A percentile compares a stretch with the other conserved stretches of the same genome.
Conservation (phyloP, 2,888 invertebrate genomes). For the Phortica okadai region DNA sequence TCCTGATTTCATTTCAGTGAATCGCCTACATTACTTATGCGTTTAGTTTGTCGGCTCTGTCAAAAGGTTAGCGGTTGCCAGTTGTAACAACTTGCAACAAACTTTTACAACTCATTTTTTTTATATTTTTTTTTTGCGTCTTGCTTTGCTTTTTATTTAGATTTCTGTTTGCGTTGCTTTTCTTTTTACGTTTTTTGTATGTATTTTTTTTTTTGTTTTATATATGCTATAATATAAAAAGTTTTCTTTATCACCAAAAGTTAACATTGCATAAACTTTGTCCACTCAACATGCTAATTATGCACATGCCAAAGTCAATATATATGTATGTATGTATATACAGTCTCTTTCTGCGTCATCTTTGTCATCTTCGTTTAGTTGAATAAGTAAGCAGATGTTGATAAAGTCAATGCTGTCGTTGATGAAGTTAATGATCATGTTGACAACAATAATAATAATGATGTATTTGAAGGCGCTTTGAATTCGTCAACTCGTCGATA, state of each 20-base stretch:
- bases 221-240: constrained; percentile 56
- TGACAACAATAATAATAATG: neutral
- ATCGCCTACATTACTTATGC: neutral
- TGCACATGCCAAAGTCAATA: neutral
- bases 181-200: constrained; percentile 44
- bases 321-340: no score
- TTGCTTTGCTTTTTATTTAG: neutral
- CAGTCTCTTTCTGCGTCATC: no score
- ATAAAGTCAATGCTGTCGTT: neutral
- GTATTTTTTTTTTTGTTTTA: neutral
- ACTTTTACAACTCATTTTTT: neutral
- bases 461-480: neutral
- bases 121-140: neutral
- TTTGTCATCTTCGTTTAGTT: no score
- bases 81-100: constrained; percentile 3
- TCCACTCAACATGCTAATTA: neutral
- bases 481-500: no score
- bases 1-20: constrained; percentile 35
- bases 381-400: neutral
- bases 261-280: constrained; percentile 39
- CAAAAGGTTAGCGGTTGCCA: constrained; percentile 3
- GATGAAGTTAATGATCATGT: neutral
- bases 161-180: constrained; percentile 23
- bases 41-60: neutral
- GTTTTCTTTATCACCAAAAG: constrained; percentile 60